A percentile compares a stretch with the other conserved stretches of the same genome.
Conservation (phyloP, 2,888 invertebrate genomes). For the Hypomecis atomaria region DNA sequence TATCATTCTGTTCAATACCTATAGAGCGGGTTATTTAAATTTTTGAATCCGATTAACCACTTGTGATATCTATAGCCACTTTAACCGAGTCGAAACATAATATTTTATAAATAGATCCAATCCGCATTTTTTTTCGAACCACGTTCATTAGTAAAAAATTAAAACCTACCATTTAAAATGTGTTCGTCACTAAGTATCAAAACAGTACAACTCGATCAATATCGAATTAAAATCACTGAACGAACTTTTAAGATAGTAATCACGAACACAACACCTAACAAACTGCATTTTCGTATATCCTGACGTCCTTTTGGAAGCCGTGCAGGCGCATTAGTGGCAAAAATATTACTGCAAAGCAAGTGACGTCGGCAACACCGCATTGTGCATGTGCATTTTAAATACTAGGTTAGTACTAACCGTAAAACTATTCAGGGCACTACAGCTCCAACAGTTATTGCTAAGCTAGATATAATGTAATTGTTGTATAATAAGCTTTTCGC, state of each 20-base stretch:
- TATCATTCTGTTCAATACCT: too few relatives aligned
- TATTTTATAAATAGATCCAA: too few relatives aligned
- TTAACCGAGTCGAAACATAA: too few relatives aligned
- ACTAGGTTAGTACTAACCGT: slow-evolving; percentile 73
- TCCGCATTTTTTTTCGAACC: not conserved
- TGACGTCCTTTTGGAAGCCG: slow-evolving; percentile 69
- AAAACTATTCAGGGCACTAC: slow-evolving; percentile 70
- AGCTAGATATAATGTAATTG: slow-evolving; percentile 29
- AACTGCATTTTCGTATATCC: slow-evolving; percentile 77
- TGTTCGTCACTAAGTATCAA: slow-evolving; percentile 29
- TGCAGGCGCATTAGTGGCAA: slow-evolving; percentile 80
- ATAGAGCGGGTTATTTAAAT: too few relatives aligned
- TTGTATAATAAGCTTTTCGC: slow-evolving; percentile 22
- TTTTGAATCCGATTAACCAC: too few relatives aligned
- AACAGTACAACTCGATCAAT: slow-evolving; percentile 35
- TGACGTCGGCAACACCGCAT: slow-evolving; percentile 83
- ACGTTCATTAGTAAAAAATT: not conserved
- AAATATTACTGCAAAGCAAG: slow-evolving; percentile 83
- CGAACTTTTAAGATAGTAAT: slow-evolving; percentile 54
- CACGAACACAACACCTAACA: slow-evolving; percentile 63
- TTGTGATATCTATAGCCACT: too few relatives aligned
- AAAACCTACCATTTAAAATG: slow-evolving; percentile 54
- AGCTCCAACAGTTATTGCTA: slow-evolving; percentile 33
- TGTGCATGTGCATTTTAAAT: slow-evolving; percentile 81
- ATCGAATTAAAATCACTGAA: slow-evolving; percentile 49